phyloP scores from a whole-genome alignment of 1,140 invertebrate species.

The Physella acuta region DNA sequence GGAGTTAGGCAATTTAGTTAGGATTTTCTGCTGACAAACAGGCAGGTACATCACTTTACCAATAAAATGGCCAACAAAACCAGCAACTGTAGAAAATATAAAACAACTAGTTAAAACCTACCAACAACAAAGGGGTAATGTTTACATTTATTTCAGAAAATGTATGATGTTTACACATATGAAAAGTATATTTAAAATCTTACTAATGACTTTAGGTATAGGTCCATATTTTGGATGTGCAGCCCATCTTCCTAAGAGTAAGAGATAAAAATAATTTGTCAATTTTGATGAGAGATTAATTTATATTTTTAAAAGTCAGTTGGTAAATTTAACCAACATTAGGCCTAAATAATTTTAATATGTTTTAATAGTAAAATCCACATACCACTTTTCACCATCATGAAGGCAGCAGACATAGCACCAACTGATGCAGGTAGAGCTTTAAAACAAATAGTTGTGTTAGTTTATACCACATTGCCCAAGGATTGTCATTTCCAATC shows the following conservation, averaged over 20 bases:
- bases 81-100: conserved; percentile 5
- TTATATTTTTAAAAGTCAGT: background rate
- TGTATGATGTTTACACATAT: background rate
- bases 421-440: conserved; percentile 12
- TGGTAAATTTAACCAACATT: background rate
- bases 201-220: conserved; percentile 10
- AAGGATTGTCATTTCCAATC: too few relatives aligned
- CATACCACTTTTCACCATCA: conserved; percentile 18
- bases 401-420: background rate
- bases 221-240: conserved; percentile 20
- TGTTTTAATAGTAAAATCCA: background rate
- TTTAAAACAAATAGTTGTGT: background rate
- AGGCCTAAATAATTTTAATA: background rate
- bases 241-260: conserved; percentile 4
- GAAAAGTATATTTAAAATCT: background rate
- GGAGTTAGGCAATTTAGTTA: conserved; percentile 14
- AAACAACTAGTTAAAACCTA: conserved; percentile 1
- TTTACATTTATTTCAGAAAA: background rate
- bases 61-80: conserved; percentile 15
- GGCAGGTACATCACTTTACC: conserved; percentile 22
- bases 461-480: too few relatives aligned
- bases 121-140: background rate
- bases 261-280: background rate
- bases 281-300: background rate
- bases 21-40: conserved; percentile 20